Conservation (phyloP, 2,113 vertebrate species). For the Cheirogaleus medius region DNA sequence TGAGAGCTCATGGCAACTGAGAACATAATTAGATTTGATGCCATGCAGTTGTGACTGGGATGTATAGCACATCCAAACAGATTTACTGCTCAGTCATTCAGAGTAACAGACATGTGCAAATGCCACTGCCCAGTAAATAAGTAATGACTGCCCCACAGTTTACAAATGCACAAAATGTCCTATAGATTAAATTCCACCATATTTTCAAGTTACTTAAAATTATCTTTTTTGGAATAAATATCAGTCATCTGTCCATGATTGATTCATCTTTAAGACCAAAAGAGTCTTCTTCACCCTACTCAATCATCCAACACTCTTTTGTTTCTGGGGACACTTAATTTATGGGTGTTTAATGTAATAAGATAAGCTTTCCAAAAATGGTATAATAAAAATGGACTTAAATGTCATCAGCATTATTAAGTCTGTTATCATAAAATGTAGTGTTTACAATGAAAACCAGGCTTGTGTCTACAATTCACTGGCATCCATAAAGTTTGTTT, state of each 20-base stretch:
- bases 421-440: slow-evolving; percentile 64
- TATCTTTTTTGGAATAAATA: slow-evolving; percentile 78
- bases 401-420: slow-evolving; percentile 76
- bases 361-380: slow-evolving; percentile 80
- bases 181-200: slow-evolving; percentile 76
- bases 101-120: slow-evolving; percentile 83
- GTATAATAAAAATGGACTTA: slow-evolving; percentile 79
- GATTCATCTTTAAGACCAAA: slow-evolving; percentile 79
- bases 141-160: slow-evolving; percentile 82
- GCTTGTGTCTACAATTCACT: slow-evolving; percentile 68
- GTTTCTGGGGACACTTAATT: slow-evolving; percentile 83
- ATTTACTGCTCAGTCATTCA: slow-evolving; percentile 64
- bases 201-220: slow-evolving; percentile 82
- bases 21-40: slow-evolving; percentile 83
- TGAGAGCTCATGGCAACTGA: slow-evolving; percentile 80
- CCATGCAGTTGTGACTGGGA: slow-evolving; percentile 71
- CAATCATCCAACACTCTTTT: slow-evolving; percentile 10
- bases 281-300: slow-evolving; percentile 51
- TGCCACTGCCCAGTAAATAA: slow-evolving; percentile 82
- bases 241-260: slow-evolving; percentile 79
- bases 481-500: slow-evolving; percentile 70
- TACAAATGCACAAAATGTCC: slow-evolving; percentile 82
- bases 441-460: slow-evolving; percentile 76
- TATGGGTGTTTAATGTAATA: slow-evolving; percentile 82
- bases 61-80: slow-evolving; percentile 75